Percentiles rank a stretch among this genome's conserved stretches.
Evolutionary conservation across 2,113 vertebrate species (phyloP).

Genomic region (Perca fluviatilis): DNA sequence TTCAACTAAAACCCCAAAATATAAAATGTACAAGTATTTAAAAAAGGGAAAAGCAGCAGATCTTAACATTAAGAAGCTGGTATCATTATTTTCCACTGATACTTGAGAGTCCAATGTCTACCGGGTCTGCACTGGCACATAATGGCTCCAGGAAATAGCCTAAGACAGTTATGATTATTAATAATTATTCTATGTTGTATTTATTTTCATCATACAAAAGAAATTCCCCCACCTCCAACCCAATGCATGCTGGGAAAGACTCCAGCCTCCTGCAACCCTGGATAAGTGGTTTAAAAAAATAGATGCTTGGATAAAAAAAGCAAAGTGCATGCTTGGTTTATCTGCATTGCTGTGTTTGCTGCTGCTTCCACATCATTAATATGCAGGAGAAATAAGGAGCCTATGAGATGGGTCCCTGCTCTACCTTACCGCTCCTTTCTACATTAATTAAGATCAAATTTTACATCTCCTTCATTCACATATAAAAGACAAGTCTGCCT

Average conservation of each 20-base stretch:
- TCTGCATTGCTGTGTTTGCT: conserved; percentile 54
- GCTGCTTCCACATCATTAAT: conserved; percentile 57
- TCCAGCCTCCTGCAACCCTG: conserved; percentile 34
- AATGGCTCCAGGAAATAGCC: neutral
- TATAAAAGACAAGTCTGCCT: conserved; percentile 72
- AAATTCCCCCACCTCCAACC: conserved; percentile 31
- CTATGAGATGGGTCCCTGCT: conserved; percentile 39
- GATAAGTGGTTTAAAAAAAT: conserved; percentile 60
- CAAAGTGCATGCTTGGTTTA: conserved; percentile 37
- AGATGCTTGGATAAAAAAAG: conserved; percentile 54
- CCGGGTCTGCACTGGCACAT: neutral
- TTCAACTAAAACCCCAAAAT: neutral
- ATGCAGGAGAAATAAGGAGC: conserved; percentile 44
- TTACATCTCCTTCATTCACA: conserved; percentile 71
- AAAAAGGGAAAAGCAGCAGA: neutral
- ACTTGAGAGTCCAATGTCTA: neutral
- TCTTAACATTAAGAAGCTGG: neutral
- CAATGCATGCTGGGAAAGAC: conserved; percentile 47
- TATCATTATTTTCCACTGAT: too few relatives aligned
- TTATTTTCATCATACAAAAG: conserved; percentile 29
- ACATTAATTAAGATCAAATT: conserved; percentile 76
- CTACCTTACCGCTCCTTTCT: conserved; percentile 44
- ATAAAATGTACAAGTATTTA: neutral
- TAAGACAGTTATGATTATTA: neutral
- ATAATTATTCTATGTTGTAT: conserved; percentile 18